Percentiles rank a stretch among this genome's conserved stretches.
phyloP scores from a whole-genome alignment of 2,113 vertebrate species.

The Sminthopsis crassicaudata region DNA sequence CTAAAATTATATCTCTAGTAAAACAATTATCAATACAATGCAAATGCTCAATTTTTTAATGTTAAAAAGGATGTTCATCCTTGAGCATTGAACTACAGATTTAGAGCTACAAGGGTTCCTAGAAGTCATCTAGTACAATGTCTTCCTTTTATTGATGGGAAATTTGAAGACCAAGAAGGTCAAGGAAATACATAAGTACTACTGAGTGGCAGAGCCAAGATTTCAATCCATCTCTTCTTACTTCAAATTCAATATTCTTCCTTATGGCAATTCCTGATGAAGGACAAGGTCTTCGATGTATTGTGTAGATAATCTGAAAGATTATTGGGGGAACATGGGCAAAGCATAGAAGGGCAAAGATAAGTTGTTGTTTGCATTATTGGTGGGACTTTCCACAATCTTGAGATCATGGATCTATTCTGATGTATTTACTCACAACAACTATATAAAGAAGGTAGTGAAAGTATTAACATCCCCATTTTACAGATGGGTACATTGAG shows the following conservation, averaged over 20 bases:
- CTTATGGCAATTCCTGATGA: not conserved
- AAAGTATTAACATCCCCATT: not conserved
- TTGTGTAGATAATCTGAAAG: not conserved
- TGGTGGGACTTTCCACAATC: not conserved
- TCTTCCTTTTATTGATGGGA: not conserved
- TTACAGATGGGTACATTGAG: too few species aligned
- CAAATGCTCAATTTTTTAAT: not conserved
- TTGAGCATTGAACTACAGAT: not conserved
- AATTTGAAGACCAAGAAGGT: not conserved
- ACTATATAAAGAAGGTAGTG: not conserved
- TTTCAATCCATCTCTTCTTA: not conserved
- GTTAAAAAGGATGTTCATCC: not conserved
- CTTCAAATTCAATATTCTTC: not conserved
- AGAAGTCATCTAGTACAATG: not conserved
- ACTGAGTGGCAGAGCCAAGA: not conserved
- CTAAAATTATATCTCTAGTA: not conserved
- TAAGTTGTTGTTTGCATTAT: too few species aligned
- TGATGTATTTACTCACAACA: not conserved
- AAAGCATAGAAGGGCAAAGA: not conserved
- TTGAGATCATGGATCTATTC: not conserved
- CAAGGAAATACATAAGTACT: not conserved
- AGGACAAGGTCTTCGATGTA: not conserved
- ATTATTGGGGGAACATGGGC: not conserved
- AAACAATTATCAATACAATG: not conserved
- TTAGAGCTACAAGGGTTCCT: not conserved